Conservation (phyloP, 1,140 invertebrate genomes). For the Argopecten irradians region DNA sequence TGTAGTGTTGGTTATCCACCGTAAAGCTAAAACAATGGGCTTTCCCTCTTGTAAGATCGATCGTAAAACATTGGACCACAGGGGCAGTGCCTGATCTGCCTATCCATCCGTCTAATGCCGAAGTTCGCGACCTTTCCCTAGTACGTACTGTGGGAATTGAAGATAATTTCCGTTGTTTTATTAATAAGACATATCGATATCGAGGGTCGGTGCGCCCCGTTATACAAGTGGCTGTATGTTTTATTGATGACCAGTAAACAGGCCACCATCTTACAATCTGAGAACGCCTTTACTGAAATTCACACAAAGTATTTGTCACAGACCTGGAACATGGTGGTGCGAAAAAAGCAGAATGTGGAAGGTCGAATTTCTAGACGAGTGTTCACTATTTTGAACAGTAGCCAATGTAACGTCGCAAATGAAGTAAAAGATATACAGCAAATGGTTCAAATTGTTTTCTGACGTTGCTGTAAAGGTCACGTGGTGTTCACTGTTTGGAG, state of each 20-base stretch:
- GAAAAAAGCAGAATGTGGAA: background rate
- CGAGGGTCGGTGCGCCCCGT: background rate
- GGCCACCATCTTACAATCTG: background rate
- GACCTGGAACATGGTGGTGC: background rate
- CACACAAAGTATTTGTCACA: background rate
- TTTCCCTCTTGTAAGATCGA: too few relatives aligned
- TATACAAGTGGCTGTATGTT: background rate
- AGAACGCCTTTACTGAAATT: background rate
- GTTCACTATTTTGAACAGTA: background rate
- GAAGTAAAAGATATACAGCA: background rate
- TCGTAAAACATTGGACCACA: too few relatives aligned
- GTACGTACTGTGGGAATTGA: background rate
- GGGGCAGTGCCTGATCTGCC: too few relatives aligned
- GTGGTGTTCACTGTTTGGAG: background rate
- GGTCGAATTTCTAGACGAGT: background rate
- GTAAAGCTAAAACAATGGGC: too few relatives aligned
- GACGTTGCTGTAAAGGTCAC: background rate
- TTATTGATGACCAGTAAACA: background rate
- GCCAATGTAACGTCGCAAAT: background rate
- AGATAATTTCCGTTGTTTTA: background rate
- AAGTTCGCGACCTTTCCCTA: background rate
- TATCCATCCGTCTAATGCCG: background rate
- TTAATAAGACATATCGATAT: slow-evolving; percentile 16
- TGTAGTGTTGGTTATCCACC: too few relatives aligned
- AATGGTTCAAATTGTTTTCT: too few relatives aligned